phyloP scores from a whole-genome alignment of 2,113 vertebrate species.

The Coregonus clupeaformis region DNA sequence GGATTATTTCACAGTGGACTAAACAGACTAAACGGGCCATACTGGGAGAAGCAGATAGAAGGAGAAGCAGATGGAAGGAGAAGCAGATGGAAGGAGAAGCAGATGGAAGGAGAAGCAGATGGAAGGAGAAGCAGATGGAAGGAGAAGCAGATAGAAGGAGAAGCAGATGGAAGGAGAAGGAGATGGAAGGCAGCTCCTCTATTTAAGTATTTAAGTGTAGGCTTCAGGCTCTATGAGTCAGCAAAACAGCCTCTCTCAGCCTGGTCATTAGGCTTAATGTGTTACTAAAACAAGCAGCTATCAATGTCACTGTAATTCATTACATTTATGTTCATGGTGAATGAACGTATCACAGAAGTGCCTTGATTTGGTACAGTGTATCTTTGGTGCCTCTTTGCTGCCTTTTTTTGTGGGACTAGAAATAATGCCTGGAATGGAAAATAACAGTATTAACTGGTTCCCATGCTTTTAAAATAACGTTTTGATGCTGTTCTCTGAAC shows the following conservation, averaged over 20 bases:
- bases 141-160: neutral
- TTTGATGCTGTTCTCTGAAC: too few relatives aligned
- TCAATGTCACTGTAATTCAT: neutral
- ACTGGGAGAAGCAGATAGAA: neutral
- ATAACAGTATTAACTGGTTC: too few relatives aligned
- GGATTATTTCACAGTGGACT: slow-evolving; percentile 38
- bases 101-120: neutral
- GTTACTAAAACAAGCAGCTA: slow-evolving; percentile 23
- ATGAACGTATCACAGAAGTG: too few relatives aligned
- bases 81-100: neutral
- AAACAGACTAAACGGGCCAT: slow-evolving; percentile 23
- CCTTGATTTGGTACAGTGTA: too few relatives aligned
- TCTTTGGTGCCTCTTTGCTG: too few relatives aligned
- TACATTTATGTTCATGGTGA: too few relatives aligned
- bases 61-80: slow-evolving; percentile 11
- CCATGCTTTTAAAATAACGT: too few relatives aligned
- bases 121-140: neutral
- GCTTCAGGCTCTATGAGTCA: slow-evolving; percentile 41
- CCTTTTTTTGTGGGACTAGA: too few relatives aligned
- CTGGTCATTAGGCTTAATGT: slow-evolving; percentile 44
- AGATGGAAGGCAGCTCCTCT: neutral
- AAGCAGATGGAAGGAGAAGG: slow-evolving; percentile 5
- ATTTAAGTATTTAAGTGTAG: slow-evolving; percentile 18
- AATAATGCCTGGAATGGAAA: too few relatives aligned
- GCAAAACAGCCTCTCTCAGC: slow-evolving; percentile 38